Conservation (phyloP, 2,113 vertebrate genomes). For the Apaloderma vittatum region DNA sequence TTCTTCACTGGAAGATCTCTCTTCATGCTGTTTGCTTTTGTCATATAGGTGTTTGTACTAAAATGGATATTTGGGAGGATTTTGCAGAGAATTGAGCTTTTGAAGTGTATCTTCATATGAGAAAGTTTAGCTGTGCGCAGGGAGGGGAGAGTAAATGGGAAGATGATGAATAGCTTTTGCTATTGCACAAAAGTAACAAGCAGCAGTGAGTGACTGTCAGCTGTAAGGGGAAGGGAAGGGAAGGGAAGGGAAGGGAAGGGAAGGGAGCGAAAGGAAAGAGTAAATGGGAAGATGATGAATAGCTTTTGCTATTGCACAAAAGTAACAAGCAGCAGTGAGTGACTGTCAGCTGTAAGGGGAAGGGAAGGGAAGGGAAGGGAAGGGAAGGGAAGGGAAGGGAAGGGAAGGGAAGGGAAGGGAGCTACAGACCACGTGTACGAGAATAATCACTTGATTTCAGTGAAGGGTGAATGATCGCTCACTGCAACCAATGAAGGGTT, state of each 20-base stretch:
- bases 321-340: not conserved
- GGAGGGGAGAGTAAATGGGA: not conserved
- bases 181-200: not conserved
- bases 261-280: no score
- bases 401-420: not conserved
- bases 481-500: not conserved
- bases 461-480: not conserved
- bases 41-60: not conserved
- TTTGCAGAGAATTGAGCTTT: not conserved
- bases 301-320: not conserved
- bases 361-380: no score
- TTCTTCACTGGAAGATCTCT: not conserved
- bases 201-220: not conserved
- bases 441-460: not conserved
- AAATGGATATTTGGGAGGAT: not conserved
- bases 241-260: no score
- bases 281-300: not conserved
- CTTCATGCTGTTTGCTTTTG: not conserved
- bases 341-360: not conserved
- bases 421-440: not conserved
- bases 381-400: no score
- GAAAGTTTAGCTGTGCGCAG: not conserved
- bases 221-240: no score
- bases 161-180: not conserved
- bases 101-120: not conserved